These are phyloP conservation scores for Cryptocephalus moraei DNA, from an alignment of 2,888 invertebrate species.

Conservation along the genomic window DNA sequence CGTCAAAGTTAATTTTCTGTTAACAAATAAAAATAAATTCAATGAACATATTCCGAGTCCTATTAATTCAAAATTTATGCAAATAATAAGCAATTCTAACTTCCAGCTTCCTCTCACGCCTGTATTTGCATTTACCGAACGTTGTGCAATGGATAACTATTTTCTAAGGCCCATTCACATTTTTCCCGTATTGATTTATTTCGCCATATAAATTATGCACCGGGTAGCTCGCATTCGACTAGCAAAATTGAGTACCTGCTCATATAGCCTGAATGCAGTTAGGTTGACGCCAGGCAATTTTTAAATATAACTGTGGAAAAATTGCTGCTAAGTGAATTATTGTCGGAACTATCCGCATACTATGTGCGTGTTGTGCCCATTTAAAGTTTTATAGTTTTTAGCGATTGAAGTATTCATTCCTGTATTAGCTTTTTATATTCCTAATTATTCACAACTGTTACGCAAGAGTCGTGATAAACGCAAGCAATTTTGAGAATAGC, in stretches of 20 bases:
- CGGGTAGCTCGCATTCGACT: slow-evolving; percentile 4
- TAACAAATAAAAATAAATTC: too few relatives aligned
- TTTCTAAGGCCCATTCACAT: slow-evolving; percentile 32
- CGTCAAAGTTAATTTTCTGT: too few relatives aligned
- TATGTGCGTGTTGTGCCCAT: neutral
- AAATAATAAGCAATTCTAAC: neutral
- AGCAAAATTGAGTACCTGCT: slow-evolving; percentile 7
- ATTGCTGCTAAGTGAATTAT: neutral
- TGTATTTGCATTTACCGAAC: slow-evolving; percentile 48
- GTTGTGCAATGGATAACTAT: slow-evolving; percentile 51
- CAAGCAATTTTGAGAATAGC: too few relatives aligned
- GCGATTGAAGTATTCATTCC: too few relatives aligned
- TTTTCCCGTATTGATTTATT: slow-evolving; percentile 21
- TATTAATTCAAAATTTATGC: too few relatives aligned
- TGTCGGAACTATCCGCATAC: neutral
- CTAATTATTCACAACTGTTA: too few relatives aligned
- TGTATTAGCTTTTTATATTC: too few relatives aligned
- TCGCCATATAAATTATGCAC: slow-evolving; percentile 8
- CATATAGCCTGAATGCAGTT: neutral
- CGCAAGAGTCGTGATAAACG: too few relatives aligned
- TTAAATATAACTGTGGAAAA: neutral
- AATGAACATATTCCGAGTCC: too few relatives aligned
- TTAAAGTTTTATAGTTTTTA: too few relatives aligned
- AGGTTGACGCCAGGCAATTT: neutral
- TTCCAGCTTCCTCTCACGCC: slow-evolving; percentile 35